These are phyloP conservation scores for Dasyprocta punctata DNA, from an alignment of 2,113 vertebrate species.

Conservation along the genomic window DNA sequence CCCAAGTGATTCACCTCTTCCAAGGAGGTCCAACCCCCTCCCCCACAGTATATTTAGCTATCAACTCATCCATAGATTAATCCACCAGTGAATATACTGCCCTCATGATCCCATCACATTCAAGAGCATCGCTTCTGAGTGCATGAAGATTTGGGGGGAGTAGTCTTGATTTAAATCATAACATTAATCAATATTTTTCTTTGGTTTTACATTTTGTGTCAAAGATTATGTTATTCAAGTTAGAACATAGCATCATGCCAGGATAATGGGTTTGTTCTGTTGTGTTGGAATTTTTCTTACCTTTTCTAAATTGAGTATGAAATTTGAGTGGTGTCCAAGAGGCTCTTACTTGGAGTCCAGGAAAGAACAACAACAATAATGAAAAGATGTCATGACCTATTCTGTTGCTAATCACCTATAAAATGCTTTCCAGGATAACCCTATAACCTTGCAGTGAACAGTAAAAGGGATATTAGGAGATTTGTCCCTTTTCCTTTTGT, in stretches of 20 bases:
- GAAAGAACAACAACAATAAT: conserved; percentile 4
- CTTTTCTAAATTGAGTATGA: conserved; percentile 54
- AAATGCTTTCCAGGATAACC: background rate
- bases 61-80: background rate
- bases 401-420: background rate
- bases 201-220: background rate
- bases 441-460: background rate
- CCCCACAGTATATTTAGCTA: background rate
- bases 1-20: background rate
- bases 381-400: background rate
- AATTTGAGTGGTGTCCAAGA: background rate
- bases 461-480: background rate
- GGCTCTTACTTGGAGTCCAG: background rate
- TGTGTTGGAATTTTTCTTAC: background rate
- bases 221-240: background rate
- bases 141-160: background rate
- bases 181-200: background rate
- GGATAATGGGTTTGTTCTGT: background rate
- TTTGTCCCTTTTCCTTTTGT: background rate
- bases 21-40: background rate
- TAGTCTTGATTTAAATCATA: background rate
- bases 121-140: background rate
- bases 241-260: background rate
- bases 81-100: background rate
- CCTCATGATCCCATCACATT: background rate